Evolutionary conservation across 2,888 invertebrate genomes (phyloP), one percentile per base, ranked within the genome.

Genomic region (Eristalis pertinax): DNA sequence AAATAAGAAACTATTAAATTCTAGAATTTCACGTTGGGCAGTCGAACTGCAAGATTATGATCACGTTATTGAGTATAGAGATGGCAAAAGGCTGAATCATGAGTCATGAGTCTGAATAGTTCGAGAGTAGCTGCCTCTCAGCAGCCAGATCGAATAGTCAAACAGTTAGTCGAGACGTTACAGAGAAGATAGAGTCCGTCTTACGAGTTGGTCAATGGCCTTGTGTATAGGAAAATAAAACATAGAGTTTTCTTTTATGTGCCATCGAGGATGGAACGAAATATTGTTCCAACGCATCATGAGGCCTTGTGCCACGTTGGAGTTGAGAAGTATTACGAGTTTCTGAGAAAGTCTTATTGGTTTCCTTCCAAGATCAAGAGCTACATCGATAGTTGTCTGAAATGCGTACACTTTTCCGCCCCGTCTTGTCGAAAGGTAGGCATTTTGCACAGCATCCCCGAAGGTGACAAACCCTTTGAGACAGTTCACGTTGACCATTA

Each of bases 401-500:
- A n/a, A n/a, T n/a, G n/a, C n/a, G n/a, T n/a, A n/a, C n/a, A n/a
- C 82, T 91, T 90, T 38, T 91, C 78, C 73, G 90, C 89, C 1
- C 90, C 43, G 22, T 22, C 64, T 19, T 41, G 67, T 5, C 60
- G 24, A 69, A 62, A 22, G 13, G 76, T 68, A n/a, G 77, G 70
- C 1, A 11, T 70, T 15, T 24, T 78, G 29, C 70, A 69, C 19
- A 64, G 26, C 29, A 78, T 78, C 7, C 78, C 70, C 0, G 70
- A 77, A 32, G 69, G 77, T 35, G 63, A 11, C 3, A 64, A 64
- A 11, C 74, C 69, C 1, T 81, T 74, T 56, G 58, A 81, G 11
- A 81, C 72, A 0, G 26, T 93, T 19, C 93, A 93, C 75, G 74
- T 93, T 0, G 93, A 93, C 85, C 93, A 93, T 85, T 76, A 93